Conservation (phyloP, 1,140 invertebrate genomes). For the Periplaneta americana region DNA sequence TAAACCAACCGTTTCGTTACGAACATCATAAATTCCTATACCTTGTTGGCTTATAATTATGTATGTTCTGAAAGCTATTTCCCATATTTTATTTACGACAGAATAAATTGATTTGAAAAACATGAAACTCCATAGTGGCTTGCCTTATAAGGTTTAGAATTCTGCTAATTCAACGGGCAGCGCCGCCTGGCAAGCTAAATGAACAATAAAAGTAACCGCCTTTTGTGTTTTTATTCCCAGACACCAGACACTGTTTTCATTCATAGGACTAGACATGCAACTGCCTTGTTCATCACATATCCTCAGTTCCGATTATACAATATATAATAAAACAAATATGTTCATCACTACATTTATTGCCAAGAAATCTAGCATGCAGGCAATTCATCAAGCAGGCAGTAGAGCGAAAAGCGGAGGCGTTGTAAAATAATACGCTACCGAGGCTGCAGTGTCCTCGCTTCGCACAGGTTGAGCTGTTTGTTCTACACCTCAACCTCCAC, state of each 20-base stretch:
- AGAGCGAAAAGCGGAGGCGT: not conserved
- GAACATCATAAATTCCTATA: too few species aligned
- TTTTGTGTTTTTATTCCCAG: not conserved
- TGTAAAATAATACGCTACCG: not conserved
- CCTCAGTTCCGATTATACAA: not conserved
- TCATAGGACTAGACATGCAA: not conserved
- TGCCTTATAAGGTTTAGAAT: not conserved
- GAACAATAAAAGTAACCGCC: not conserved
- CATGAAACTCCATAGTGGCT: not conserved
- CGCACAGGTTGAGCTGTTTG: not conserved
- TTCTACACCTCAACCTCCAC: not conserved
- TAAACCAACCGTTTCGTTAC: too few species aligned
- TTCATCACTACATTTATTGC: not conserved
- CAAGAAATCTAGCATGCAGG: not conserved
- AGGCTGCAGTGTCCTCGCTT: not conserved
- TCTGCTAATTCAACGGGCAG: not conserved
- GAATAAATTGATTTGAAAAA: not conserved
- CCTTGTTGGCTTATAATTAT: too few species aligned
- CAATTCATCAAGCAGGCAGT: not conserved
- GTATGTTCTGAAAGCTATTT: too few species aligned
- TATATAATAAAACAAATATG: not conserved
- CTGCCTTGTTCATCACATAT: not conserved
- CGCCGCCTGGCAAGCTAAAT: not conserved
- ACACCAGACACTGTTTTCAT: not conserved
- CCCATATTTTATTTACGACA: too few species aligned